These are phyloP conservation scores for Drosophila pseudoananassae DNA, from an alignment of 1,140 invertebrate genomes.

Conservation along the genomic window DNA sequence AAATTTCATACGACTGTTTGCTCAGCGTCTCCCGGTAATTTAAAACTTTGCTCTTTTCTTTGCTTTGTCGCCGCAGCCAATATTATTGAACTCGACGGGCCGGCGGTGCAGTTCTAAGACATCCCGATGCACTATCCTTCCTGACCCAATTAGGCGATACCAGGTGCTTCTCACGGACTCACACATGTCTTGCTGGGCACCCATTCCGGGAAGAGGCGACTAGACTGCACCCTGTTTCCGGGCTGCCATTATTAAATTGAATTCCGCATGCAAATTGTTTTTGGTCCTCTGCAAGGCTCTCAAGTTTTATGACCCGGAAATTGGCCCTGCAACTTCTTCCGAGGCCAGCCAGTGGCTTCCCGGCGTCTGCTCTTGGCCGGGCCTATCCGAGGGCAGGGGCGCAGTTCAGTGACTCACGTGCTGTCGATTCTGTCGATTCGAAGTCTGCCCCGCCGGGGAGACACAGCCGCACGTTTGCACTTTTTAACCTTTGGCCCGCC, in stretches of 20 bases:
- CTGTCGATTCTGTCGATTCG: background rate
- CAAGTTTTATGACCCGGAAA: conserved; percentile 82
- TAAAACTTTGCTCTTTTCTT: conserved; percentile 66
- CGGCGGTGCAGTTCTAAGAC: conserved; percentile 14
- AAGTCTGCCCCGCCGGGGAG: background rate
- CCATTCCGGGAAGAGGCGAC: conserved; percentile 17
- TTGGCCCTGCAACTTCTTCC: conserved; percentile 68
- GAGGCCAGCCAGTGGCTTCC: conserved; percentile 3
- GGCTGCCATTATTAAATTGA: conserved; percentile 77
- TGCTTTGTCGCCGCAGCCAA: conserved; percentile 56
- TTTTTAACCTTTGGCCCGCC: conserved; percentile 49
- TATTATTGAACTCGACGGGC: conserved; percentile 65
- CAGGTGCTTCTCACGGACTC: conserved; percentile 31
- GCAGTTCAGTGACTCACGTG: conserved; percentile 41
- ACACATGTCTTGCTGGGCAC: conserved; percentile 19
- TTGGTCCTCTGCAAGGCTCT: conserved; percentile 73
- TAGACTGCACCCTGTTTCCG: background rate
- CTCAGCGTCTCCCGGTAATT: conserved; percentile 65
- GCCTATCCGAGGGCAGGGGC: background rate
- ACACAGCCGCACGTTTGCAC: conserved; percentile 37
- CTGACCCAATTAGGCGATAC: conserved; percentile 70
- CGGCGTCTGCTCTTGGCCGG: conserved; percentile 6
- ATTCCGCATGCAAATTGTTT: conserved; percentile 80
- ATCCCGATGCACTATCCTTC: conserved; percentile 9
- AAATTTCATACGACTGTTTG: conserved; percentile 74